phyloP scores from a whole-genome alignment of 2,113 vertebrate genomes.

The Macaca nemestrina region DNA sequence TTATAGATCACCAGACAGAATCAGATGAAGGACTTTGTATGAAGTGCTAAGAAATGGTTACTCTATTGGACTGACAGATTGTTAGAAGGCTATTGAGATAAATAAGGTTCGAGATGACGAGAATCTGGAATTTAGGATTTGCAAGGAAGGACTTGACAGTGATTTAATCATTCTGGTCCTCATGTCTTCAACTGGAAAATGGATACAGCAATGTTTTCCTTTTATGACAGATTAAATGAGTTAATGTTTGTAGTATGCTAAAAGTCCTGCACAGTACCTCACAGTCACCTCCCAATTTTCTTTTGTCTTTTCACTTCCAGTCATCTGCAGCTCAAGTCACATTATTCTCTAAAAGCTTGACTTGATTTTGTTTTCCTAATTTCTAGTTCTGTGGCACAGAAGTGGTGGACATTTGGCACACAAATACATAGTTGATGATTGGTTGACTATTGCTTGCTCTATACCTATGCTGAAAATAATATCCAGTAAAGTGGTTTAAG shows the following conservation, averaged over 20 bases:
- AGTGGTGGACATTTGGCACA: neutral
- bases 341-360: neutral
- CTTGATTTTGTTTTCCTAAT: neutral
- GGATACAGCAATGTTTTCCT: rapidly evolving
- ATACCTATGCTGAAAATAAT: neutral
- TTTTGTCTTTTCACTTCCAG: neutral
- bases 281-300: neutral
- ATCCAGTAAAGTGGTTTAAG: neutral
- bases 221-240: neutral
- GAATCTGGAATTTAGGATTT: neutral
- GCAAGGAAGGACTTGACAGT: neutral
- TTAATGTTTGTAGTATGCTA: rapidly evolving
- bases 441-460: neutral
- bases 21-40: neutral
- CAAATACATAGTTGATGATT: neutral
- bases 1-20: neutral
- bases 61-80: rapidly evolving
- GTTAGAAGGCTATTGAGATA: rapidly evolving
- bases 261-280: neutral
- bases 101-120: rapidly evolving
- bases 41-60: too few relatives aligned
- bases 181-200: neutral
- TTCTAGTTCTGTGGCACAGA: neutral
- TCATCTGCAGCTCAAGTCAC: neutral
- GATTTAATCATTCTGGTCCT: too few relatives aligned